Conservation (phyloP, 2,888 invertebrate species). For the Pollenia labialis region DNA sequence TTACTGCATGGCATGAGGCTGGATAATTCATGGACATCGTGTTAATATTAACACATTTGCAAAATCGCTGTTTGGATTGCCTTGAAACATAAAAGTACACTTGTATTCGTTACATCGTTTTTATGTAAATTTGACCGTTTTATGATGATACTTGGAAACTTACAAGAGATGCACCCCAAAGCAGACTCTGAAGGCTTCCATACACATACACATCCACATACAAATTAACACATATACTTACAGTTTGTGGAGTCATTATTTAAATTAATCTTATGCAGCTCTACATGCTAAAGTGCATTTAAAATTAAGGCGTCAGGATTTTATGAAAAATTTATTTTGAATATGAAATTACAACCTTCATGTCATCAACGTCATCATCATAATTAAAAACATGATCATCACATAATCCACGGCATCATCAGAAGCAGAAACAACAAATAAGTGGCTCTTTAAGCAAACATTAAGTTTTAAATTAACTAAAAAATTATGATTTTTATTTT, state of each 20-base stretch:
- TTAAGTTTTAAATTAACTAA: no score
- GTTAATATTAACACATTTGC: conserved; percentile 7
- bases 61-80: not conserved
- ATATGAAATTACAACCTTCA: no score
- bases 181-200: not conserved
- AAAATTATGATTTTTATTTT: not conserved
- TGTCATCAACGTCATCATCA: no score
- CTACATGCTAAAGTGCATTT: no score
- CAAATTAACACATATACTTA: not conserved
- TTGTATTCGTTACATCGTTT: not conserved
- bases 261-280: no score
- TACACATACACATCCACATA: no score
- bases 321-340: no score
- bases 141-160: not conserved
- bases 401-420: no score
- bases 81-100: not conserved
- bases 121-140: not conserved
- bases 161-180: no score
- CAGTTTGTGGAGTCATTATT: no score
- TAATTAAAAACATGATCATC: not conserved
- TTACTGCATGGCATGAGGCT: conserved; percentile 6
- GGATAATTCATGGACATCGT: conserved; percentile 1
- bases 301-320: no score
- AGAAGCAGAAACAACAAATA: not conserved
- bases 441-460: no score